A percentile compares a stretch with the other conserved stretches of the same genome.
phyloP scores from a whole-genome alignment of 2,113 vertebrate genomes.

The Morone saxatilis region DNA sequence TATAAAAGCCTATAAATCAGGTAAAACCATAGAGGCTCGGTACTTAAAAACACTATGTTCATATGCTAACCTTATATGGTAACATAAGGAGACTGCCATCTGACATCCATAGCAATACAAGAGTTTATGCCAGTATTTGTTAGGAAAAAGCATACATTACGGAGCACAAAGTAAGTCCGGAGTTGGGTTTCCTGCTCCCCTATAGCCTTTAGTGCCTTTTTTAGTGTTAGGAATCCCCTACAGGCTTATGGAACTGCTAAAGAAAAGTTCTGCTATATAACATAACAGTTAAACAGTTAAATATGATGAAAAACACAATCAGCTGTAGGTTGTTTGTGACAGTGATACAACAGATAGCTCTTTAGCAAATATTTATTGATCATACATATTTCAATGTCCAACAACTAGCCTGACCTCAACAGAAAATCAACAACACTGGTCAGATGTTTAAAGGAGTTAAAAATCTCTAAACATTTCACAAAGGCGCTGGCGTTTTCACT shows the following conservation, averaged over 20 bases:
- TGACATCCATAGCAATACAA: neutral
- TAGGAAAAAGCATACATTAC: slow-evolving; percentile 23
- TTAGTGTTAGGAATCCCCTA: slow-evolving; percentile 39
- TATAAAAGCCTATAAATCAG: slow-evolving; percentile 56
- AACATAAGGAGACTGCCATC: slow-evolving; percentile 9
- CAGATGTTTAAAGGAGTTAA: too few species aligned
- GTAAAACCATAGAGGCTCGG: slow-evolving; percentile 24
- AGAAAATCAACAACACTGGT: too few species aligned
- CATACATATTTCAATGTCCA: too few species aligned
- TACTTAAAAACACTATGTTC: slow-evolving; percentile 14
- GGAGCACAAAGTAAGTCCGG: neutral
- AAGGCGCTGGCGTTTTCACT: too few species aligned
- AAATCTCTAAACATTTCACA: too few species aligned
- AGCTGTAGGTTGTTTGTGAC: too few species aligned
- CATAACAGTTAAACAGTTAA: too few species aligned
- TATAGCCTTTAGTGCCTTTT: neutral
- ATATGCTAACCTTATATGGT: neutral
- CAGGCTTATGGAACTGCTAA: slow-evolving; percentile 21
- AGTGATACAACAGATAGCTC: too few species aligned
- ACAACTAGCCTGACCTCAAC: too few species aligned
- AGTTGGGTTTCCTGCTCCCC: slow-evolving; percentile 1
- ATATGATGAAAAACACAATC: too few species aligned
- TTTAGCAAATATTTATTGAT: too few species aligned
- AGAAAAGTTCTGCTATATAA: neutral
- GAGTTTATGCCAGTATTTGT: neutral